These are phyloP conservation scores for Phalacrocorax carbo DNA, from an alignment of 2,113 vertebrate species.

Conservation along the genomic window DNA sequence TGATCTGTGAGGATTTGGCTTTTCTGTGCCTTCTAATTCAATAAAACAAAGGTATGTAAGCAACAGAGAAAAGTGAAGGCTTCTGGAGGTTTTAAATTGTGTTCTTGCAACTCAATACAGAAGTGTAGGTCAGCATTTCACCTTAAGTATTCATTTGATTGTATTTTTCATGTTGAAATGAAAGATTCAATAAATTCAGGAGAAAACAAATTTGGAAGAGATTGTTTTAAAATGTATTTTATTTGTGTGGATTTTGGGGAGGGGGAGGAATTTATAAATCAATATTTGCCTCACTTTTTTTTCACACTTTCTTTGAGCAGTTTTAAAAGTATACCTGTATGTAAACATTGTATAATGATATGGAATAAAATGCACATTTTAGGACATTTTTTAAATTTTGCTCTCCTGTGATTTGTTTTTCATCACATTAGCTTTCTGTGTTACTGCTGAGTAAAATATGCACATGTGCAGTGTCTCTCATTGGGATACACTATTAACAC, in stretches of 20 bases:
- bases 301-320: slow-evolving; percentile 79
- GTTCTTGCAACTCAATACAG: slow-evolving; percentile 43
- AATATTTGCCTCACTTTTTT: slow-evolving; percentile 75
- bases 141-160: slow-evolving; percentile 27
- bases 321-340: slow-evolving; percentile 85
- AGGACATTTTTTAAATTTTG: slow-evolving; percentile 84
- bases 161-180: slow-evolving; percentile 69
- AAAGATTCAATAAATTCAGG: slow-evolving; percentile 62
- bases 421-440: not conserved
- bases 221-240: slow-evolving; percentile 61
- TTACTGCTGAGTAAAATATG: not conserved
- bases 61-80: not conserved
- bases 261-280: slow-evolving; percentile 66
- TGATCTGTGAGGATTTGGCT: slow-evolving; percentile 38
- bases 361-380: slow-evolving; percentile 89
- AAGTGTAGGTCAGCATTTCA: slow-evolving; percentile 60
- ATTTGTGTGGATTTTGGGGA: slow-evolving; percentile 52
- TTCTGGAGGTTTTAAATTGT: not conserved
- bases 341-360: slow-evolving; percentile 89
- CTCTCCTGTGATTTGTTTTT: slow-evolving; percentile 65
- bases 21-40: slow-evolving; percentile 34
- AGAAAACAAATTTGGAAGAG: slow-evolving; percentile 59
- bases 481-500: not conserved
- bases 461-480: accelerated
- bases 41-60: slow-evolving; percentile 2